phyloP scores from a whole-genome alignment of 2,113 vertebrate species.

The Myotis lucifugus region DNA sequence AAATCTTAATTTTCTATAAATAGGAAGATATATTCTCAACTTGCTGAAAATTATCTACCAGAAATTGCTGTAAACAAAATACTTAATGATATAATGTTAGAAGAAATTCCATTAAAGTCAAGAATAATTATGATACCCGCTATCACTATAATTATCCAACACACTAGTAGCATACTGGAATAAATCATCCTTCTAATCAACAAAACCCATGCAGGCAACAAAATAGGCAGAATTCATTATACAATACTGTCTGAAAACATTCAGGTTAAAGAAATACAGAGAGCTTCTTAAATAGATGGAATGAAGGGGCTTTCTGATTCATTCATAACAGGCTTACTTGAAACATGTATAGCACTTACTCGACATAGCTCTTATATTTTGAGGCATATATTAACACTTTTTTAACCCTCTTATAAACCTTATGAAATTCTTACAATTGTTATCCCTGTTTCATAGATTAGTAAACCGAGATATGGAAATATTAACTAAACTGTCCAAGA shows the following conservation, averaged over 20 bases:
- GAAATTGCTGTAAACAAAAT: slow-evolving; percentile 69
- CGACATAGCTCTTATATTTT: background rate
- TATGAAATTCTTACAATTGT: background rate
- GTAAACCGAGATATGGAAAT: background rate
- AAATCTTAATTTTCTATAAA: slow-evolving; percentile 55
- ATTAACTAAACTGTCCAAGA: background rate
- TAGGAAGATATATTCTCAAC: slow-evolving; percentile 40
- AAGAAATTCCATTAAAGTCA: slow-evolving; percentile 59
- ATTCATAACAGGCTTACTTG: background rate
- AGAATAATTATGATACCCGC: slow-evolving; percentile 64
- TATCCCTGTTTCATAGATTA: background rate
- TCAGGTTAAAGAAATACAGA: background rate
- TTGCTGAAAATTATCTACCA: slow-evolving; percentile 58
- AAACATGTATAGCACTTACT: background rate
- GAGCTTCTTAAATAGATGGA: background rate
- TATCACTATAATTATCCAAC: slow-evolving; percentile 59
- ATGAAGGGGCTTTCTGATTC: background rate
- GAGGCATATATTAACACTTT: background rate
- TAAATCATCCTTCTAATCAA: slow-evolving; percentile 64
- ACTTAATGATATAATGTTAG: slow-evolving; percentile 61
- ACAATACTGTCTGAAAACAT: background rate
- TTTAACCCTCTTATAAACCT: background rate
- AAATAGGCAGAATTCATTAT: slow-evolving; percentile 35
- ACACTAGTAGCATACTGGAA: slow-evolving; percentile 17
- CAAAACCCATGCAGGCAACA: slow-evolving; percentile 19